phyloP scores from a whole-genome alignment of 2,113 vertebrate species.

The Cynopterus brachyotis region DNA sequence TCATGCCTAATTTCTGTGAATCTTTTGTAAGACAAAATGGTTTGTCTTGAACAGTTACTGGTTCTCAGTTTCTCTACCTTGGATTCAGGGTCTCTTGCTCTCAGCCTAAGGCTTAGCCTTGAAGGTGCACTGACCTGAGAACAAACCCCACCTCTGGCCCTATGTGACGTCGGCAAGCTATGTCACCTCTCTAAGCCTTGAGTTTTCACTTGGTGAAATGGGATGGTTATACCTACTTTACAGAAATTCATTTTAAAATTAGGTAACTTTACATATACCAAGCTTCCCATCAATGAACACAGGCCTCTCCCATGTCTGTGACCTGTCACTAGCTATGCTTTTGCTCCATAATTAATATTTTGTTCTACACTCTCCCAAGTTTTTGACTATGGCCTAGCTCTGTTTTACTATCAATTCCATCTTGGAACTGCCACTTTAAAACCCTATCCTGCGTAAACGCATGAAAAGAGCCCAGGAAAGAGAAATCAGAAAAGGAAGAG shows the following conservation, averaged over 20 bases:
- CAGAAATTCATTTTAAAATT: not conserved
- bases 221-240: not conserved
- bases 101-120: not conserved
- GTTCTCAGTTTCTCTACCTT: not conserved
- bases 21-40: not conserved
- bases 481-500: not conserved
- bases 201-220: not conserved
- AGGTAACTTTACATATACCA: not conserved
- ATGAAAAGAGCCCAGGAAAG: not conserved
- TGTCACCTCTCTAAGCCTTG: not conserved
- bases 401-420: not conserved
- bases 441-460: not conserved
- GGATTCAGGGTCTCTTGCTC: not conserved
- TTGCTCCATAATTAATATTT: not conserved
- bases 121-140: not conserved
- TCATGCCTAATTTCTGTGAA: not conserved
- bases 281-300: not conserved
- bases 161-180: not conserved
- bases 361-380: not conserved
- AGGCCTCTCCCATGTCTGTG: not conserved
- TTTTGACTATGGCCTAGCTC: not conserved
- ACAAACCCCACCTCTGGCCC: not conserved
- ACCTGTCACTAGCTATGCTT: not conserved
- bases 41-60: not conserved
- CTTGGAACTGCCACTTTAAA: not conserved